phyloP scores from a whole-genome alignment of 2,113 vertebrate species.

The Limnothrissa miodon region DNA sequence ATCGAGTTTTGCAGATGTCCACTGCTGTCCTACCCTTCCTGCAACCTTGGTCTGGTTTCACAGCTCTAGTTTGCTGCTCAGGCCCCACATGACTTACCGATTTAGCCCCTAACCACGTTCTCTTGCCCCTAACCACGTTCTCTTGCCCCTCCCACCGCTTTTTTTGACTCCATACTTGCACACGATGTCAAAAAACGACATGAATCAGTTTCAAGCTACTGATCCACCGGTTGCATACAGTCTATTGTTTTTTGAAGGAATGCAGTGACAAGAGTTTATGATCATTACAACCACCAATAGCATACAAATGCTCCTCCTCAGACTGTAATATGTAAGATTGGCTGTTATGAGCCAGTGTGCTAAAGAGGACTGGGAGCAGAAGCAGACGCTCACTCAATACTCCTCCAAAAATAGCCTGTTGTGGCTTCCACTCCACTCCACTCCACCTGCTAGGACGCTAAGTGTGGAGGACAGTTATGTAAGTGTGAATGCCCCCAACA shows the following conservation, averaged over 20 bases:
- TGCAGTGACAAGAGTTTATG: neutral
- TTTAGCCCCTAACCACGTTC: constrained; percentile 44
- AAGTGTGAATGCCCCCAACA: constrained; percentile 42
- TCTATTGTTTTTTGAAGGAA: neutral
- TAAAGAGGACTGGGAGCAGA: neutral
- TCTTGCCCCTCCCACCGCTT: neutral
- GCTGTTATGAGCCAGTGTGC: neutral
- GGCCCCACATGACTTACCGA: constrained; percentile 48
- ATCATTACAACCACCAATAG: neutral
- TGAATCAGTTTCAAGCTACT: neutral
- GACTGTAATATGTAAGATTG: neutral
- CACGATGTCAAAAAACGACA: neutral
- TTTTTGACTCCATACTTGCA: neutral
- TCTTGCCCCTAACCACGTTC: constrained; percentile 26
- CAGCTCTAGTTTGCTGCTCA: constrained; percentile 47
- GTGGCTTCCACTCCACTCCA: constrained; percentile 49
- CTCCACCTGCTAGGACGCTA: constrained; percentile 53
- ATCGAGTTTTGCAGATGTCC: constrained; percentile 18
- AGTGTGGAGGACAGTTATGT: constrained; percentile 61
- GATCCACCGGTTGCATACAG: neutral
- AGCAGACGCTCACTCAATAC: constrained; percentile 13
- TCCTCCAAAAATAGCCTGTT: constrained; percentile 68
- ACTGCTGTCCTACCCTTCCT: constrained; percentile 25
- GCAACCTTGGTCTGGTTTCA: constrained; percentile 58
- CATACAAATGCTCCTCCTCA: neutral